Evolutionary conservation across 2,888 invertebrate species (phyloP).

Genomic region (Stegophylla sp.): DNA sequence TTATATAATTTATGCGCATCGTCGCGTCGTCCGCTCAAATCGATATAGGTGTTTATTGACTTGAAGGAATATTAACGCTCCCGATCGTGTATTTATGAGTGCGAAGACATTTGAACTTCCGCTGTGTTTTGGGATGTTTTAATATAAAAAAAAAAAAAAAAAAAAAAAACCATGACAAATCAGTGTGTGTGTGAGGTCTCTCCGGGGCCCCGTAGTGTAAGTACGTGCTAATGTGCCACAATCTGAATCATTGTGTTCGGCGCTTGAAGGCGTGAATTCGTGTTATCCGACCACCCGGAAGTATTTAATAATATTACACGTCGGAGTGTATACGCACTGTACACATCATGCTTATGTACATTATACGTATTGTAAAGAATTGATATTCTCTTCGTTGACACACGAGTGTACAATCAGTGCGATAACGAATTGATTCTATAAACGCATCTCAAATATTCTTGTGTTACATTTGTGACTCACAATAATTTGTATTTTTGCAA

Average conservation of each 20-base stretch:
- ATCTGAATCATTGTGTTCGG: slow-evolving; percentile 3
- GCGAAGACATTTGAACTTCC: not conserved
- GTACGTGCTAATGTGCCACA: slow-evolving; percentile 14
- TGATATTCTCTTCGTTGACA: too few species aligned
- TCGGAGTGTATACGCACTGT: not conserved
- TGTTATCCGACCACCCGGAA: slow-evolving; percentile 39
- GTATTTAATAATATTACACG: slow-evolving; percentile 29
- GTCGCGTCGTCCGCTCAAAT: too few species aligned
- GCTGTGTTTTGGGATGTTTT: not conserved
- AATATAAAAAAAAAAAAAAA: not conserved
- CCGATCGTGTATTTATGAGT: too few species aligned
- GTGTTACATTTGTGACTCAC: too few species aligned
- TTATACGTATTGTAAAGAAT: too few species aligned
- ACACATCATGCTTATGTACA: too few species aligned
- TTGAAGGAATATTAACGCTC: too few species aligned
- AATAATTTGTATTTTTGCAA: too few species aligned
- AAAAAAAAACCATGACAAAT: not conserved
- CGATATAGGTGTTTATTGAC: too few species aligned
- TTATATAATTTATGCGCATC: too few species aligned
- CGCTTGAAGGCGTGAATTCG: slow-evolving; percentile 31
- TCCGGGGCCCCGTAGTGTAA: not conserved
- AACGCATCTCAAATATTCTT: too few species aligned
- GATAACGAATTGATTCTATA: too few species aligned
- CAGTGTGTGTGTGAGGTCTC: not conserved
- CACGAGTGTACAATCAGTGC: not conserved